Conservation (phyloP, 2,113 vertebrate genomes). For the Nansenia antarctica region DNA sequence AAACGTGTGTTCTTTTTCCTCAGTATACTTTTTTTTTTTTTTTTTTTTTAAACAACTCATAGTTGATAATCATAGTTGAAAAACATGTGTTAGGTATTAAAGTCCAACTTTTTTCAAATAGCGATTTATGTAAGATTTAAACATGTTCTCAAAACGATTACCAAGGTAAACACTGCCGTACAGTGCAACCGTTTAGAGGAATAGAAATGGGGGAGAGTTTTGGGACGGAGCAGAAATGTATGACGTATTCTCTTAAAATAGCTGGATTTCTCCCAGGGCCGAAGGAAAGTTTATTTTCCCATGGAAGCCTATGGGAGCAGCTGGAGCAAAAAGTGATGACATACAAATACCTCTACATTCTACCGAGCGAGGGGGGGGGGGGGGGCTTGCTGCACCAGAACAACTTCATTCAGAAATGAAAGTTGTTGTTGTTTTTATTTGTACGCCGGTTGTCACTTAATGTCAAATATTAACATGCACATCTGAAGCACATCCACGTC, state of each 20-base stretch:
- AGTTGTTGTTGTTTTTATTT: too few species aligned
- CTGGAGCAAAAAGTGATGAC: not conserved
- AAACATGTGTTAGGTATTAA: not conserved
- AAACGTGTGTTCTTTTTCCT: too few species aligned
- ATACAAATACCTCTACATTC: not conserved
- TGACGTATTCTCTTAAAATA: conserved; percentile 77
- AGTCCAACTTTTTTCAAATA: not conserved
- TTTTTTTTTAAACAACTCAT: not conserved
- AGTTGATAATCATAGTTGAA: not conserved
- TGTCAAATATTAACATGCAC: too few species aligned
- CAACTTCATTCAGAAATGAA: too few species aligned
- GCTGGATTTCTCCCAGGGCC: conserved; percentile 62
- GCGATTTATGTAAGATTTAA: not conserved
- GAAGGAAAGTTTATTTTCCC: conserved; percentile 73
- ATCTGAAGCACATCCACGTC: too few species aligned
- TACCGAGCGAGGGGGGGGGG: not conserved
- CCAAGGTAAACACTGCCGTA: not conserved
- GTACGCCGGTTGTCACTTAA: too few species aligned
- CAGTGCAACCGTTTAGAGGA: conserved; percentile 45
- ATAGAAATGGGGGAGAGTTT: conserved; percentile 52
- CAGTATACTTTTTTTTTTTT: not conserved
- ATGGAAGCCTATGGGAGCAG: conserved; percentile 62
- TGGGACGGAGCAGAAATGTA: conserved; percentile 60
- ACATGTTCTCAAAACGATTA: not conserved
- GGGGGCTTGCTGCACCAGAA: too few species aligned